These are phyloP conservation scores for Chelmon rostratus DNA, from an alignment of 2,797 vertebrate species.

Conservation along the genomic window DNA sequence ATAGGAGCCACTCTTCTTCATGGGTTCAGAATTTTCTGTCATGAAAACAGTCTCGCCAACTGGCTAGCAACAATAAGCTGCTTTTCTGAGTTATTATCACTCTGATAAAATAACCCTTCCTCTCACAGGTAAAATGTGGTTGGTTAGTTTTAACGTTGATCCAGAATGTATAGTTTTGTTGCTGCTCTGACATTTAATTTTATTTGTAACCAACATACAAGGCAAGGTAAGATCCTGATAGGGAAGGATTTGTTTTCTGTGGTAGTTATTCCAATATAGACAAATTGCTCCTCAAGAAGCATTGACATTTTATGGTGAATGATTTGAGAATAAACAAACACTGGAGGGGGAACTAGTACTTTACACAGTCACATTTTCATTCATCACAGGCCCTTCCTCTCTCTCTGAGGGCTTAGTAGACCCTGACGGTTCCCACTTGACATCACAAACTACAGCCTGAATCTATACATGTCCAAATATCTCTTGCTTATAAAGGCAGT, in stretches of 20 bases:
- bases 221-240: background rate
- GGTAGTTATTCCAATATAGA: background rate
- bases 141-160: background rate
- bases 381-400: background rate
- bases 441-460: background rate
- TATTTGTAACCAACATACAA: background rate
- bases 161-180: background rate
- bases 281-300: background rate
- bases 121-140: background rate
- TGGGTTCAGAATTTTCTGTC: too few species aligned
- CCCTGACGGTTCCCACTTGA: background rate
- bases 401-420: background rate
- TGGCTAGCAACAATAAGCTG: background rate
- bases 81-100: background rate
- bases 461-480: constrained; percentile 22
- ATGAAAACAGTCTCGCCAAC: too few species aligned
- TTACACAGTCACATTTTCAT: background rate
- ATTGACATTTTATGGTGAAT: background rate
- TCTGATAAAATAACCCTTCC: background rate
- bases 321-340: constrained; percentile 1
- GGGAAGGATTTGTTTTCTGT: background rate
- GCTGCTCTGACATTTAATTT: too few species aligned
- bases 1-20: too few species aligned
- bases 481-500: background rate
- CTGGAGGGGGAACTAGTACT: background rate